These are phyloP conservation scores for Avahi laniger DNA, from an alignment of 2,797 vertebrate species.

Conservation along the genomic window DNA sequence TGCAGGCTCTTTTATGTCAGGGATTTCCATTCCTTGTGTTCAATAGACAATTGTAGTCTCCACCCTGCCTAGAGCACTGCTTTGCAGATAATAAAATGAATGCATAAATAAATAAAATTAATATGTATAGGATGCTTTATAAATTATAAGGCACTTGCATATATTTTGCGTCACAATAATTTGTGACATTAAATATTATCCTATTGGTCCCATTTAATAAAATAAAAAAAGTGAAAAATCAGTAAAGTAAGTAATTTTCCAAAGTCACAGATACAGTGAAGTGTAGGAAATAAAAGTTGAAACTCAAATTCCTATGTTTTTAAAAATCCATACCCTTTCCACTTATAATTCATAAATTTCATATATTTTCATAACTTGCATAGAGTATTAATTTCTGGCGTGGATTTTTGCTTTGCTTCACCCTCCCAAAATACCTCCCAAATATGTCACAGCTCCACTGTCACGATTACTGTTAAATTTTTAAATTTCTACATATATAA, in stretches of 20 bases:
- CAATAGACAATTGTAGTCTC: neutral
- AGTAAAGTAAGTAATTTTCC: neutral
- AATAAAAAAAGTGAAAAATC: neutral
- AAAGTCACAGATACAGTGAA: neutral
- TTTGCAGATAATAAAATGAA: slow-evolving; percentile 12
- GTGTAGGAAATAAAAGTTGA: neutral
- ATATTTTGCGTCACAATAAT: neutral
- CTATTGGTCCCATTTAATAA: neutral
- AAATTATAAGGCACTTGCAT: neutral
- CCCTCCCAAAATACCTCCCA: neutral
- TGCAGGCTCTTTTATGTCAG: neutral
- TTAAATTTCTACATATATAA: neutral
- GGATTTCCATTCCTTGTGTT: neutral
- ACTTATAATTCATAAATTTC: neutral
- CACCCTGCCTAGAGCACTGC: neutral
- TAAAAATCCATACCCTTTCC: neutral
- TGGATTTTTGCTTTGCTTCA: neutral
- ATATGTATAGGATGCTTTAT: neutral
- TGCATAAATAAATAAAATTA: neutral
- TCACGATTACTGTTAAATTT: neutral
- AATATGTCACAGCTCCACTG: neutral
- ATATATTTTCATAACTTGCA: neutral
- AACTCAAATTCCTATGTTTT: neutral
- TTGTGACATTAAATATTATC: slow-evolving; percentile 1
- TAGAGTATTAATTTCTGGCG: neutral